Evolutionary conservation across 2,113 vertebrate species (phyloP).

Genomic region (Xerus inauris): DNA sequence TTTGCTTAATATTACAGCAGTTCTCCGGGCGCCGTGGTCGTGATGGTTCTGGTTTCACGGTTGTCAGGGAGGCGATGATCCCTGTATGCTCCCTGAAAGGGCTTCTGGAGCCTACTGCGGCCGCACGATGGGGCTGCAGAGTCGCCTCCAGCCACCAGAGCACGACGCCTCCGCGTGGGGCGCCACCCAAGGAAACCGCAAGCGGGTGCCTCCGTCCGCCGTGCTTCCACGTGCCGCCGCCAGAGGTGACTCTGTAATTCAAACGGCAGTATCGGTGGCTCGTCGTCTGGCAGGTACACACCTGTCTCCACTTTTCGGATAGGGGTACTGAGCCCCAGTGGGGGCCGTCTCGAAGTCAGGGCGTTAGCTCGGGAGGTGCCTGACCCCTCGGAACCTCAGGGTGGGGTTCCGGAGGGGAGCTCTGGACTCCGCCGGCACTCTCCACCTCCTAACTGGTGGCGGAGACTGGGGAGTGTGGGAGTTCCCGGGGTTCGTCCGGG

Average conservation of each 20-base stretch:
- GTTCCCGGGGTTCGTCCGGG: not conserved
- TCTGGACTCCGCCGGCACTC: not conserved
- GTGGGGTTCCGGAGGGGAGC: not conserved
- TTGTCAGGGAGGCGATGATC: not conserved
- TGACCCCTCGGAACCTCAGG: fast-evolving
- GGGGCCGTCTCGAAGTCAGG: not conserved
- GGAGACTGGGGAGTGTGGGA: fast-evolving
- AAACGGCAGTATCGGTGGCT: not conserved
- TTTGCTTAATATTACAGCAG: not conserved
- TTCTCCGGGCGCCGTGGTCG: not conserved
- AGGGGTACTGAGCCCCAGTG: not conserved
- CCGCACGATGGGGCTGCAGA: slow-evolving; percentile 56
- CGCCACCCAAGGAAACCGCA: too few species aligned
- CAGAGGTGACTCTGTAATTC: not conserved
- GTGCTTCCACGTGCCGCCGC: not conserved
- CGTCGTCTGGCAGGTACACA: not conserved
- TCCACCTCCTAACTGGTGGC: too few species aligned
- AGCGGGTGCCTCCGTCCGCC: not conserved
- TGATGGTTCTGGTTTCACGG: too few species aligned
- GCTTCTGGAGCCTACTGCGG: not conserved
- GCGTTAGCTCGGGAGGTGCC: fast-evolving
- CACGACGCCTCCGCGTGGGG: fast-evolving
- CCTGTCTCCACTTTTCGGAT: not conserved
- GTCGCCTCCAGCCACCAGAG: not conserved
- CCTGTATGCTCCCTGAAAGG: too few species aligned